Percentiles rank a stretch among this genome's conserved stretches.
phyloP scores from a whole-genome alignment of 2,888 invertebrate genomes.

The Leucophora obtusa region DNA sequence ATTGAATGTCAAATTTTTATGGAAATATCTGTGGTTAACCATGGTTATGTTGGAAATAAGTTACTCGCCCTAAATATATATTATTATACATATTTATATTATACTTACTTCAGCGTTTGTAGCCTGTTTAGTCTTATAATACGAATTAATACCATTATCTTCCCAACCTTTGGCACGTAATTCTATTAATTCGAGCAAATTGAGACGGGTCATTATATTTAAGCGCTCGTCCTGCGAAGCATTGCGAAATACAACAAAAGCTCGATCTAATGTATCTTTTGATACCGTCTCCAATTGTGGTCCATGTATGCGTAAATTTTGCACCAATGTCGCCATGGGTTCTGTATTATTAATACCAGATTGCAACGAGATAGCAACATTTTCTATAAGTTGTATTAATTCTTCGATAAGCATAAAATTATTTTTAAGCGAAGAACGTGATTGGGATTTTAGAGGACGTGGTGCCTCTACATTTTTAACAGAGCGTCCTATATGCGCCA shows the following conservation, averaged over 20 bases:
- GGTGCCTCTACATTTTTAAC: constrained; percentile 88
- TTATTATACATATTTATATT: too few relatives aligned
- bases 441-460: constrained; percentile 84
- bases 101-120: constrained; percentile 81
- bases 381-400: constrained; percentile 89
- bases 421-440: constrained; percentile 78
- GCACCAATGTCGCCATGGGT: constrained; percentile 87
- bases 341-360: constrained; percentile 85
- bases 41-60: too few relatives aligned
- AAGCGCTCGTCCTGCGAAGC: constrained; percentile 92
- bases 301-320: constrained; percentile 89
- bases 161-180: constrained; percentile 95
- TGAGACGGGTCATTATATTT: constrained; percentile 90
- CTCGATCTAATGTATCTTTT: constrained; percentile 90
- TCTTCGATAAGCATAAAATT: constrained; percentile 84
- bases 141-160: constrained; percentile 90
- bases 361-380: constrained; percentile 87
- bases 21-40: too few relatives aligned
- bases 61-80: too few relatives aligned
- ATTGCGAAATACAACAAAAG: constrained; percentile 92
- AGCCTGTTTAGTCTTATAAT: constrained; percentile 85
- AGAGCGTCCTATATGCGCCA: constrained; percentile 83
- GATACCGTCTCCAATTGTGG: constrained; percentile 89
- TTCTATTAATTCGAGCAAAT: constrained; percentile 94
- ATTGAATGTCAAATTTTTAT: too few relatives aligned